These are phyloP conservation scores for Trichopria drosophilae DNA, from an alignment of 2,888 invertebrate genomes.

Conservation along the genomic window DNA sequence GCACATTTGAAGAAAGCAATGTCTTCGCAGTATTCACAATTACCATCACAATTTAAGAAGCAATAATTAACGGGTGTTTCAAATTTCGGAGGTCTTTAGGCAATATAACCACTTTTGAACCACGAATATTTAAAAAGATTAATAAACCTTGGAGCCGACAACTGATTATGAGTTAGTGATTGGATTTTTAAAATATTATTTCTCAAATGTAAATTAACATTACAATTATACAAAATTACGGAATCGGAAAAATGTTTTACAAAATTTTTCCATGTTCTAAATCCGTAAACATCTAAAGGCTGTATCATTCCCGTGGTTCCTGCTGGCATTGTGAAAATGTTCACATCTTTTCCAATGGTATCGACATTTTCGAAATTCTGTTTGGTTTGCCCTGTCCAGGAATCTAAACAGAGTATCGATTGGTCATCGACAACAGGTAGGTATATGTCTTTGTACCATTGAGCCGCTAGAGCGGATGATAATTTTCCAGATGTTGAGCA, in stretches of 20 bases:
- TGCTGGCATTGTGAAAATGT: constrained; percentile 14
- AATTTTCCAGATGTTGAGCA: background rate
- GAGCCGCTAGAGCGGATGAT: background rate
- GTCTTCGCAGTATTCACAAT: too few species aligned
- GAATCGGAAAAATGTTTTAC: constrained; percentile 20
- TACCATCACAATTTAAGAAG: too few species aligned
- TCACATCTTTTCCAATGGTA: constrained; percentile 13
- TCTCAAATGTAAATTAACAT: too few species aligned
- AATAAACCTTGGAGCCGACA: constrained; percentile 20
- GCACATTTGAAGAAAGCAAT: too few species aligned
- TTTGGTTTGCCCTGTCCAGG: constrained; percentile 19
- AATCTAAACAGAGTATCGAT: constrained; percentile 13
- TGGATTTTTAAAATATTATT: too few species aligned
- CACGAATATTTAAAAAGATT: constrained; percentile 27
- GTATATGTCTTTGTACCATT: background rate
- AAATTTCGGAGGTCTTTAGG: constrained; percentile 13
- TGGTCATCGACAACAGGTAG: background rate
- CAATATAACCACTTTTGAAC: constrained; percentile 26
- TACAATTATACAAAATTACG: too few species aligned
- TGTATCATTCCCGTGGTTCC: constrained; percentile 25
- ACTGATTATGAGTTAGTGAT: too few species aligned
- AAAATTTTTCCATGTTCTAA: constrained; percentile 23
- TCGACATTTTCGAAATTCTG: constrained; percentile 14
- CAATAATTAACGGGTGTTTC: too few species aligned
- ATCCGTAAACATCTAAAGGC: constrained; percentile 17